Conservation (phyloP, 2,888 invertebrate genomes). For the Eretmocerus hayati region DNA sequence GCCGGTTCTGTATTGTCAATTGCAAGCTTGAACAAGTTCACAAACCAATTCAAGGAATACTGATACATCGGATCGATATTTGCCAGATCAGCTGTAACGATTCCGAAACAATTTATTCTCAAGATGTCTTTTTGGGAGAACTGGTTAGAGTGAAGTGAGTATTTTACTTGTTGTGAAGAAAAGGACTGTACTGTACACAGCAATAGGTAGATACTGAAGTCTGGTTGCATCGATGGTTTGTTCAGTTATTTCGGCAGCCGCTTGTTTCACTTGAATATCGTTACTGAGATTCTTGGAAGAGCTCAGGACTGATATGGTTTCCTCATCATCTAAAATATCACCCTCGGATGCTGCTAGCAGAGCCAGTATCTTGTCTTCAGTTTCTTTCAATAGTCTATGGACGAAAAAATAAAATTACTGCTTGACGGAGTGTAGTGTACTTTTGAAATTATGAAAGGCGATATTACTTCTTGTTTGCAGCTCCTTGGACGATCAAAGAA, state of each 20-base stretch:
- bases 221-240: constrained; percentile 81
- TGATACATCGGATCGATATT: constrained; percentile 97
- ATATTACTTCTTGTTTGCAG: constrained; percentile 63
- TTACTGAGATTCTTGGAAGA: constrained; percentile 84
- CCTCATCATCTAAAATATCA: constrained; percentile 85
- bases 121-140: too few species aligned
- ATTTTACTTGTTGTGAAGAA: constrained; percentile 89
- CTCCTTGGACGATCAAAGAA: constrained; percentile 78
- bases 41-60: constrained; percentile 91
- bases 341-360: constrained; percentile 66
- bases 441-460: not conserved
- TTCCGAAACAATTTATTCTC: too few species aligned
- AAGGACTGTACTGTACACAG: constrained; percentile 79
- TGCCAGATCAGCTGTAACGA: constrained; percentile 74
- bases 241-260: constrained; percentile 82
- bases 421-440: not conserved
- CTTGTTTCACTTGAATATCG: constrained; percentile 87
- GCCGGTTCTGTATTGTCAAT: constrained; percentile 81
- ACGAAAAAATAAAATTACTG: not conserved
- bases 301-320: constrained; percentile 76
- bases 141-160: too few species aligned
- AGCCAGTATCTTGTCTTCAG: constrained; percentile 84
- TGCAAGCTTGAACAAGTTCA: constrained; percentile 75
- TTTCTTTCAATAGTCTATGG: constrained; percentile 68
- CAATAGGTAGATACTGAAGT: constrained; percentile 82